phyloP scores from a whole-genome alignment of 1,140 invertebrate species.

The Lepidurus apus region DNA sequence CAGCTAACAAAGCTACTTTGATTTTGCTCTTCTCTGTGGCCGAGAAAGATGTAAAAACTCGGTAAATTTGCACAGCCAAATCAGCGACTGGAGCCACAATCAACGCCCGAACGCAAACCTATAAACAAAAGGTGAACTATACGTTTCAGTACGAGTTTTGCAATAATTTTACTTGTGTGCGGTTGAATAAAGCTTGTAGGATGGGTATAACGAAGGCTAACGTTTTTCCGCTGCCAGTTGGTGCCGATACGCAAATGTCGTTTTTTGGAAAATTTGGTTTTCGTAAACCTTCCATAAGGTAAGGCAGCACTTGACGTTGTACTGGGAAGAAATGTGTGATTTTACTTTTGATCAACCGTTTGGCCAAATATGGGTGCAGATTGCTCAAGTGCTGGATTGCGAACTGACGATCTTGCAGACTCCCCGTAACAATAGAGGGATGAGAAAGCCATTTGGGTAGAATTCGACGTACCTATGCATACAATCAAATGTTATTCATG shows the following conservation, averaged over 20 bases:
- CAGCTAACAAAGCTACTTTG: constrained; percentile 66
- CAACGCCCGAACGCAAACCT: constrained; percentile 63
- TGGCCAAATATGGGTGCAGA: constrained; percentile 57
- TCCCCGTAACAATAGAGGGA: constrained; percentile 65
- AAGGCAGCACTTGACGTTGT: constrained; percentile 77
- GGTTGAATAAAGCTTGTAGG: constrained; percentile 56
- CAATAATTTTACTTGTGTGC: background rate
- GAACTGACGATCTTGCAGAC: constrained; percentile 57
- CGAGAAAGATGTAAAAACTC: constrained; percentile 71
- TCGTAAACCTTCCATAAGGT: constrained; percentile 60
- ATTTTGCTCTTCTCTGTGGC: constrained; percentile 56
- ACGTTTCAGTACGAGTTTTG: background rate
- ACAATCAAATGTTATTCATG: background rate
- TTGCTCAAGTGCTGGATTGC: constrained; percentile 55
- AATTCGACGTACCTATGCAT: constrained; percentile 57
- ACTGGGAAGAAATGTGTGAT: constrained; percentile 76
- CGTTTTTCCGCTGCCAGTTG: constrained; percentile 97
- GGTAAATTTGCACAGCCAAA: constrained; percentile 79
- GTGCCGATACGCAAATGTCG: constrained; percentile 94
- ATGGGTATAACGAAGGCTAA: constrained; percentile 89
- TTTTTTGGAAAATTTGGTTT: constrained; percentile 57
- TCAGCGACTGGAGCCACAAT: constrained; percentile 88
- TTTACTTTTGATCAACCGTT: constrained; percentile 63
- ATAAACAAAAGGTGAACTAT: background rate
- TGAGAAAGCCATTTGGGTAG: constrained; percentile 80